phyloP scores from a whole-genome alignment of 1,140 invertebrate species.

The Globodera rostochiensis region DNA sequence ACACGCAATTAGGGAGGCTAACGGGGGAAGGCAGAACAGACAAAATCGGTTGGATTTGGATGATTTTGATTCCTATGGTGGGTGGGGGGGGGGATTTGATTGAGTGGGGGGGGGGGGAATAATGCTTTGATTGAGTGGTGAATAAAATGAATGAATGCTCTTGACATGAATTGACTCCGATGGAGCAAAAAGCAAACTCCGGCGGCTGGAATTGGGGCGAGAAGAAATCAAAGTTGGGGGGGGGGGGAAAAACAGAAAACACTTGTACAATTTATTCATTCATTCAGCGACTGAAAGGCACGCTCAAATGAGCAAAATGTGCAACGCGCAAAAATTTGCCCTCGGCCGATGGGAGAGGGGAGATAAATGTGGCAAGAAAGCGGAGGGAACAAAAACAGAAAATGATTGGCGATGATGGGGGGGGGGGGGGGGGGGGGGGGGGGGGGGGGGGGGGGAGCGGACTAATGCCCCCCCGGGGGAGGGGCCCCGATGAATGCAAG shows the following conservation, averaged over 20 bases:
- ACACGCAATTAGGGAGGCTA: slow-evolving; percentile 16
- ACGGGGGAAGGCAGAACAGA: not conserved
- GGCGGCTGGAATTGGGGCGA: not conserved
- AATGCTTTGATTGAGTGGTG: not conserved
- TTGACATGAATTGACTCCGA: slow-evolving; percentile 1
- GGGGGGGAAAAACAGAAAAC: not conserved
- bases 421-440: too few relatives aligned
- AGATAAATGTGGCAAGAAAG: not conserved
- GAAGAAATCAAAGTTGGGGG: not conserved
- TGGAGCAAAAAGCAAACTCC: not conserved
- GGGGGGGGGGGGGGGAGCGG: too few relatives aligned
- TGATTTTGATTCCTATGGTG: too few relatives aligned
- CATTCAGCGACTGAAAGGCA: not conserved
- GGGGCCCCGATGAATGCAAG: too few relatives aligned
- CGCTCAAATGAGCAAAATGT: slow-evolving; percentile 1
- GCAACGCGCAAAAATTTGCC: not conserved
- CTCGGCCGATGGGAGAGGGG: not conserved
- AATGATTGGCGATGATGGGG: not conserved
- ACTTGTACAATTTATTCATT: not conserved
- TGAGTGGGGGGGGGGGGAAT: too few relatives aligned
- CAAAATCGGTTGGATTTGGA: too few relatives aligned
- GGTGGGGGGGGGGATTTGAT: too few relatives aligned
- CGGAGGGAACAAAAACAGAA: not conserved
- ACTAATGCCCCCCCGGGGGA: too few relatives aligned
- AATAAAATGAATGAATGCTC: not conserved